phyloP scores from a whole-genome alignment of 1,140 invertebrate genomes.

The Sinonovacula constricta region DNA sequence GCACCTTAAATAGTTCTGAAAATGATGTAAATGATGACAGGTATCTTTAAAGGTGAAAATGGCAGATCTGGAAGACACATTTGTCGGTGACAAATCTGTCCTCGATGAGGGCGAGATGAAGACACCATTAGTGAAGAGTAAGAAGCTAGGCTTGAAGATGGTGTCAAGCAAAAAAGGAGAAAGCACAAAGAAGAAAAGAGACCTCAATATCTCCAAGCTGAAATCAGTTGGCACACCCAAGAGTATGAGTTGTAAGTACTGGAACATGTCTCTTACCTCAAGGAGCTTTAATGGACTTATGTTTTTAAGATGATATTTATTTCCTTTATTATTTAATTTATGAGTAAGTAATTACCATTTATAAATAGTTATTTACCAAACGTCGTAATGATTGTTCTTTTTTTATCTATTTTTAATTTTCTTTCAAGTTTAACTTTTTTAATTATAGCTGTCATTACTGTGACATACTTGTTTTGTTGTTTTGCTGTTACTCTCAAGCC shows the following conservation, averaged over 20 bases:
- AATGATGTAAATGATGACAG: too few species aligned
- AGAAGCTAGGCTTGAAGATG: constrained; percentile 41
- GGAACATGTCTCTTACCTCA: background rate
- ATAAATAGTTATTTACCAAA: too few species aligned
- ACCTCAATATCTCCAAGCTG: constrained; percentile 43
- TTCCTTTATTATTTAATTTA: background rate
- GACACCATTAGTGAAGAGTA: constrained; percentile 2
- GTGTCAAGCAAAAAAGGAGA: constrained; percentile 34
- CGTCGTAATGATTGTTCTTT: background rate
- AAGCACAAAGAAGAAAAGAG: constrained; percentile 29
- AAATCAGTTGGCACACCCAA: constrained; percentile 25
- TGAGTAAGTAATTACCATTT: background rate
- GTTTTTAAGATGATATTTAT: background rate
- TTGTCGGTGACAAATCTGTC: too few species aligned
- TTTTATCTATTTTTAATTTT: background rate
- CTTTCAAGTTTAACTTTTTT: background rate
- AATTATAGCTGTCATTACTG: too few species aligned
- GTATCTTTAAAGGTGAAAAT: too few species aligned
- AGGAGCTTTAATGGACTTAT: background rate
- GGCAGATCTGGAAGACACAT: too few species aligned
- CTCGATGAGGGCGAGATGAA: too few species aligned
- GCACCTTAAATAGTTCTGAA: too few species aligned
- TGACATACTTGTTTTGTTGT: too few species aligned
- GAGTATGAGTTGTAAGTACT: constrained; percentile 38
- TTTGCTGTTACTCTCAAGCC: too few species aligned